Conservation (phyloP, 2,113 vertebrate genomes). For the Baryphthengus martii region DNA sequence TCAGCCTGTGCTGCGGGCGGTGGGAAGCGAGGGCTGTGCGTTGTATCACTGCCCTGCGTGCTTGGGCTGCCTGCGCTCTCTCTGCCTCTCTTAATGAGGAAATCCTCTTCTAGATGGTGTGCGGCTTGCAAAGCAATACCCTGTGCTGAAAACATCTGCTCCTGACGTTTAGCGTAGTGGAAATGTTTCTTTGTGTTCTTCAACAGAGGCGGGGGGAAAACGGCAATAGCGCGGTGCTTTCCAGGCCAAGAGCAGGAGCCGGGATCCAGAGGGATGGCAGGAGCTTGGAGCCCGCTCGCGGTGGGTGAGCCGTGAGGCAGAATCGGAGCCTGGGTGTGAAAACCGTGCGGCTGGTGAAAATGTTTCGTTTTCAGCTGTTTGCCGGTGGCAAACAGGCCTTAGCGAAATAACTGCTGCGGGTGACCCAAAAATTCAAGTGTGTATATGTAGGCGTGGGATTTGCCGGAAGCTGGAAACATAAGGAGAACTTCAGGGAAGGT, state of each 20-base stretch:
- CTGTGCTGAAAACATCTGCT: background rate
- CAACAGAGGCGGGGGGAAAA: background rate
- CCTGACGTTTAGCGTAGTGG: rapidly evolving
- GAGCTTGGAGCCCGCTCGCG: background rate
- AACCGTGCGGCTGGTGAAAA: background rate
- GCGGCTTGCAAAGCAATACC: background rate
- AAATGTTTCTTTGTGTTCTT: background rate
- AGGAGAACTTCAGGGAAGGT: background rate
- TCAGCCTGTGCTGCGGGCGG: background rate
- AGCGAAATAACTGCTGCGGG: background rate
- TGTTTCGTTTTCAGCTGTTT: background rate
- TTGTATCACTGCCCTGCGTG: rapidly evolving
- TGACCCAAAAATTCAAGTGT: background rate
- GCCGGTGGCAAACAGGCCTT: background rate
- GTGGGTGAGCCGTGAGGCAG: background rate
- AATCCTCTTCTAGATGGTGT: too few species aligned
- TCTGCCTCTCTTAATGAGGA: background rate
- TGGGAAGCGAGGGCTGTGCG: background rate
- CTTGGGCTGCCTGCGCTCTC: background rate
- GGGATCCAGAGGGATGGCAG: background rate
- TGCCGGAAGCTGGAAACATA: background rate
- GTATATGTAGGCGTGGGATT: background rate
- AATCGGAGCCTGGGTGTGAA: background rate
- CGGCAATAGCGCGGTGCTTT: rapidly evolving
- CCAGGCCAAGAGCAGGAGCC: background rate